Base-by-base conservation (phyloP, 2,797 vertebrate species). In the Rhadinocentrus ornatus region DNA sequence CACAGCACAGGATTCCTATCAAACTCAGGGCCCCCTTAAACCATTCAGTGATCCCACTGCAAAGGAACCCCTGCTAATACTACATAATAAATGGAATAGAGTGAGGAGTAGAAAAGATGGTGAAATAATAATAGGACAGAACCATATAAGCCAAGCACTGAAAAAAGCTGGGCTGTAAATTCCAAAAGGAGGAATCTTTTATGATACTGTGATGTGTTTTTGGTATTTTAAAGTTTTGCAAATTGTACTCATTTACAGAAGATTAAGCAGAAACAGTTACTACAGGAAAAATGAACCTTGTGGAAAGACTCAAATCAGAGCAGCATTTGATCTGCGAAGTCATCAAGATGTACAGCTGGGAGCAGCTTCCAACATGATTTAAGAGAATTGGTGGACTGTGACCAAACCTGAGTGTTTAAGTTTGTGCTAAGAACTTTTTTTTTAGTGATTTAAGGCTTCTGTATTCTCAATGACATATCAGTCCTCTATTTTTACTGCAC, bases 331-430 rank as follows among this genome's bases (percentile, higher is more conserved):
- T 77, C 64, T 81, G 82, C 83, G 71, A 62, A 20, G 71, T 80
- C 85, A 80, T 83, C 76, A 69, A 58, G 75, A 73, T 76, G 54
- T 66, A 70, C 57, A 61, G 70, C 68, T 83, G 70, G 76, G 62
- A 78, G 63, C 69, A 48, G 61, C 68, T 72, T 71, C 71, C 34
- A 35, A 64, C 70, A 46, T 83, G 73, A 86, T 83, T 86, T 82
- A 82, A 60, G 83, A 81, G 60, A 80, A 77, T 81, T 69, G 39
- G 60, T 78, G 71, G 70, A 71, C 80, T 77, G 71, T 77, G 69
- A 83, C 77, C 46, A 20, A 61, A 46, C 73, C 57, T 75, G 53
- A 74, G 66, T 54, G 44, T 80, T 77, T 75, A 66, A 44, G 77
- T 65, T 75, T 69, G 18, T 56, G 54, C 69, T 34, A 29, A 73